Base-by-base conservation (phyloP, 2,888 invertebrate species). In the Mamestra brassicae region DNA sequence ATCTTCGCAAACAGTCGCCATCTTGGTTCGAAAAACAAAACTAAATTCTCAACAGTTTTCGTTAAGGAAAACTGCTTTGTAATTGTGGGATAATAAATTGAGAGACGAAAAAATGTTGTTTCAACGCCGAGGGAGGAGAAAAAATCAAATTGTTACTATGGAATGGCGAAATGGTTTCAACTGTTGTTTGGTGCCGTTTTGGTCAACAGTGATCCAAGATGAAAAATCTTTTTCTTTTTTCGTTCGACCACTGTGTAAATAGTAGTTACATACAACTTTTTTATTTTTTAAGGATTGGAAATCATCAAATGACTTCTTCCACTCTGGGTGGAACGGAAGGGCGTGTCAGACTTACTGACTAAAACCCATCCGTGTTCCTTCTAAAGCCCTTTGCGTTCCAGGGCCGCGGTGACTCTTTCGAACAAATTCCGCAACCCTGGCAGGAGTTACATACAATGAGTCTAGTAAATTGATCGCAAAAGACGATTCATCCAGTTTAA, bases 1-100 rank as follows among this genome's bases (percentile, higher is more conserved):
- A 92, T 92, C 89, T 90, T 84, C 74, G 92, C 93, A 94, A 94
- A 94, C 91, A 93, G 70, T 69, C 86, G 89, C 90, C 92, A 90
- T 92, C 91, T 92, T 90, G 88, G 88, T 86, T 79, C 77, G 86
- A 90, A 90, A 90, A 90, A 89, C 89, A 89, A 87, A 88, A 86
- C 84, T 86, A 85, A 90, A 89, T 85, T 89, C 89, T 88, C 88
- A 88, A 85, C 85, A 81, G 86, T 90, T 89, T 87, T 89, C 88
- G 89, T 85, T 82, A 76, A 84, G 88, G 88, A 88, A 87, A 92
- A 91, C 90, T 90, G 91, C 92, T 90, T 88, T 87, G 91, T 90
- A 89, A 87, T 88, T 86, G 88, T 83, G 75, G 79, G 88, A 87
- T 87, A 87, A 87, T 87, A 87, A 88, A 88, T 88, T 88, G 87